Percentiles rank a stretch among this genome's conserved stretches.
These are phyloP conservation scores for Drosophila lowei DNA, from an alignment of 1,140 invertebrate species.

Conservation along the genomic window DNA sequence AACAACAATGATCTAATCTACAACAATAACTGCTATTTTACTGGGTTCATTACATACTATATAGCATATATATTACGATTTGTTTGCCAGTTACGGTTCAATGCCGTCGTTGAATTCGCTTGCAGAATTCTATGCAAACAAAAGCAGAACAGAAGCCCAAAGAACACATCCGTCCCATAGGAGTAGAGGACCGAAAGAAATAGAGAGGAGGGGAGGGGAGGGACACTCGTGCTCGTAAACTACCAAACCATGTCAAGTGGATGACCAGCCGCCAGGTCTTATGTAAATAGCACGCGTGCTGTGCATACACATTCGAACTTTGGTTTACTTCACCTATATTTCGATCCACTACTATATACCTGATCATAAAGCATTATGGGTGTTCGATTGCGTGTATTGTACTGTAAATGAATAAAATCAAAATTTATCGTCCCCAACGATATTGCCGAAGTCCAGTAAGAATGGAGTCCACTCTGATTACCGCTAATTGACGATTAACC, in stretches of 20 bases:
- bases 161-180: not conserved
- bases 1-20: conserved; percentile 44
- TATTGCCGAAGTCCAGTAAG: conserved; percentile 11
- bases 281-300: conserved; percentile 34
- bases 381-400: conserved; percentile 8
- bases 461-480: conserved; percentile 40
- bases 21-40: conserved; percentile 42
- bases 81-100: conserved; percentile 66
- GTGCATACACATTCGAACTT: conserved; percentile 28
- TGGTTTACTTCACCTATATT: conserved; percentile 14
- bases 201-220: not conserved
- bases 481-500: conserved; percentile 67
- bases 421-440: conserved; percentile 38
- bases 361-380: conserved; percentile 18
- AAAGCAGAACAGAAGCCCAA: conserved; percentile 15
- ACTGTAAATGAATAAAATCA: conserved; percentile 70
- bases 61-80: conserved; percentile 11
- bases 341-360: not conserved
- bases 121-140: conserved; percentile 57
- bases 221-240: conserved; percentile 4
- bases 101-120: conserved; percentile 59
- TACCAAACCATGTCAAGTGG: conserved; percentile 54
- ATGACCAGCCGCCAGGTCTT: conserved; percentile 26
- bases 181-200: not conserved
- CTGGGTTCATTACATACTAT: conserved; percentile 49